Percentiles rank a stretch among this genome's conserved stretches.
Evolutionary conservation across 2,113 vertebrate species (phyloP).

Genomic region (Thermophis baileyi): DNA sequence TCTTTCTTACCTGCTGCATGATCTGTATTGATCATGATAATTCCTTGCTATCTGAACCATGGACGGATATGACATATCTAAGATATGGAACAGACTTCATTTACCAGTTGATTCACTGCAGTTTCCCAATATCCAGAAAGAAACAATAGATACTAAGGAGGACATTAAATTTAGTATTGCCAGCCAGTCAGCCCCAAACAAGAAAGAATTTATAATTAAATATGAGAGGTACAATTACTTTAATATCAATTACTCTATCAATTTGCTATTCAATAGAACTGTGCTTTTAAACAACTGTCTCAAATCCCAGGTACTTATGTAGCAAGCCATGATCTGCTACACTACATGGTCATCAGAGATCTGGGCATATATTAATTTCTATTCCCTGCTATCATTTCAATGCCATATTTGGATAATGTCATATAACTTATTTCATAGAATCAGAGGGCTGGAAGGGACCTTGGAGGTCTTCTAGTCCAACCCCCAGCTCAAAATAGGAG

Average conservation of each 20-base stretch:
- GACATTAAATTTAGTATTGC: constrained; percentile 7
- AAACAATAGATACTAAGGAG: neutral
- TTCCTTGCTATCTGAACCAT: neutral
- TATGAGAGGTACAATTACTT: constrained; percentile 3
- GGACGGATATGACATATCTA: neutral
- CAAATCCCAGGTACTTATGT: constrained; percentile 21
- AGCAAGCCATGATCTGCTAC: neutral
- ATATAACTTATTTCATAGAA: neutral
- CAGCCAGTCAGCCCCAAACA: constrained; percentile 31
- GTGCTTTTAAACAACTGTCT: neutral
- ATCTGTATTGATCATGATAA: neutral
- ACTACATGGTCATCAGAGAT: neutral
- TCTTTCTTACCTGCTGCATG: neutral
- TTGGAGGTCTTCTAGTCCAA: neutral
- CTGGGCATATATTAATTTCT: constrained; percentile 48
- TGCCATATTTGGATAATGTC: constrained; percentile 41
- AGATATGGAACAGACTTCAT: neutral
- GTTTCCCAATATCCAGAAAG: constrained; percentile 14
- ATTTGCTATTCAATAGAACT: constrained; percentile 8
- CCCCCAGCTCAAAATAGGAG: neutral
- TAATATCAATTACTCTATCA: constrained; percentile 14
- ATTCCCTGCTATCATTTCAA: constrained; percentile 52
- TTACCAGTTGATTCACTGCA: neutral
- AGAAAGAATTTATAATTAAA: neutral
- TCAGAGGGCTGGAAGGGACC: neutral